Conservation (phyloP, 2,113 vertebrate species). For the Bubo blakistoni region DNA sequence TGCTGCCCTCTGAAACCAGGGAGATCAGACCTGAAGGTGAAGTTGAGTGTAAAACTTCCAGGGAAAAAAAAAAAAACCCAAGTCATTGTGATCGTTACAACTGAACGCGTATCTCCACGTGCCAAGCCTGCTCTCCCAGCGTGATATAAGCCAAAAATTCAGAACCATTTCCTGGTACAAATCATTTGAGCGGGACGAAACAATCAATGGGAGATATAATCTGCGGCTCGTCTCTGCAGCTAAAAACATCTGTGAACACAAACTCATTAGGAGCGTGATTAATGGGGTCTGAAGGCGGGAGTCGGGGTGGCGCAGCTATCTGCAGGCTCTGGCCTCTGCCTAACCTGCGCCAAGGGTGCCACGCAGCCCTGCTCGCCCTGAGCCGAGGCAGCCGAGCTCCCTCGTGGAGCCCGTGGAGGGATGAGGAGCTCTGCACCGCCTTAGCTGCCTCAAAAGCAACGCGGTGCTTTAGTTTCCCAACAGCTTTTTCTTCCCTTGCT, state of each 20-base stretch:
- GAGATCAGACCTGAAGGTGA: neutral
- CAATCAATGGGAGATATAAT: neutral
- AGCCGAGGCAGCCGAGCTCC: accelerated
- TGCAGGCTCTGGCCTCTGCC: neutral
- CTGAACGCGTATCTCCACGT: neutral
- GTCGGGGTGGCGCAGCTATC: neutral
- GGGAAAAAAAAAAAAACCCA: accelerated
- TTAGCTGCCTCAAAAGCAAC: neutral
- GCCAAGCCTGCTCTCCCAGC: neutral
- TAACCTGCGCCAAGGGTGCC: accelerated
- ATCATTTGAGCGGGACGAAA: neutral
- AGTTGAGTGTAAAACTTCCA: neutral
- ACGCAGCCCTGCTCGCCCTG: neutral
- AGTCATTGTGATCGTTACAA: neutral
- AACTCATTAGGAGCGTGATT: neutral
- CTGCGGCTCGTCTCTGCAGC: neutral
- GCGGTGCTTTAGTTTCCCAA: neutral
- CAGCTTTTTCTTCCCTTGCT: neutral
- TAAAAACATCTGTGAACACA: neutral
- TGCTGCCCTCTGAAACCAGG: neutral
- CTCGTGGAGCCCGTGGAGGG: accelerated
- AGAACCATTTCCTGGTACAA: neutral
- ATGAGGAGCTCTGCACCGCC: neutral
- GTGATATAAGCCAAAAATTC: neutral
- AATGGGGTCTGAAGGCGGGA: neutral